These are phyloP conservation scores for Galaxias olidus DNA, from an alignment of 2,797 vertebrate species.

Conservation along the genomic window DNA sequence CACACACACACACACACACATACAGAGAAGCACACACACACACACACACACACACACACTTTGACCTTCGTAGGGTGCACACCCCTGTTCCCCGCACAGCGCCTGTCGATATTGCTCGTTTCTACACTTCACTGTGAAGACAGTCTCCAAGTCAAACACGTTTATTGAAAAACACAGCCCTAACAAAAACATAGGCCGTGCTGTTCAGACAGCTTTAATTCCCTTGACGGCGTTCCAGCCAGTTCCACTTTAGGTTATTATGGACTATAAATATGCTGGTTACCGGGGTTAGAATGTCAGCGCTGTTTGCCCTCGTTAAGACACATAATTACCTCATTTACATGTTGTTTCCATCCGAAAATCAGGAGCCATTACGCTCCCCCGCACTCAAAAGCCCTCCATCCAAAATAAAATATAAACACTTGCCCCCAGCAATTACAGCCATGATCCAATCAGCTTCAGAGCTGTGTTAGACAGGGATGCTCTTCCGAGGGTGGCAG, in stretches of 20 bases:
- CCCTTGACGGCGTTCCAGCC: conserved; percentile 67
- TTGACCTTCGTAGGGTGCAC: neutral
- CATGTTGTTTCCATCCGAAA: conserved; percentile 78
- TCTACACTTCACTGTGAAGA: conserved; percentile 24
- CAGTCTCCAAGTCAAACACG: conserved; percentile 52
- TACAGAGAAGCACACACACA: neutral
- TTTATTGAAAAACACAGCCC: conserved; percentile 38
- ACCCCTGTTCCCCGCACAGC: neutral
- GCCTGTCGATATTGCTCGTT: conserved; percentile 32
- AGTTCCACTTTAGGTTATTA: conserved; percentile 77
- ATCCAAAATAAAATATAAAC: conserved; percentile 23
- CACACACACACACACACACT: neutral
- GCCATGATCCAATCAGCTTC: conserved; percentile 67
- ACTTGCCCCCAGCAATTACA: conserved; percentile 47
- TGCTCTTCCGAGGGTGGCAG: too few relatives aligned
- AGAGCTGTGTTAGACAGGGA: conserved; percentile 10
- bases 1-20: neutral
- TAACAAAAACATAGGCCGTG: conserved; percentile 59
- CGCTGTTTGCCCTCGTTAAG: conserved; percentile 73
- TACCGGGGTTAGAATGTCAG: conserved; percentile 68
- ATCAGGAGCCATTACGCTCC: conserved; percentile 75
- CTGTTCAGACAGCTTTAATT: conserved; percentile 68
- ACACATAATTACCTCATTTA: conserved; percentile 82
- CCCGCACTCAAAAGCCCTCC: conserved; percentile 34
- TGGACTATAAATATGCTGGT: conserved; percentile 74